Evolutionary conservation across 2,888 invertebrate genomes (phyloP).

Genomic region (Drosophila testacea): DNA sequence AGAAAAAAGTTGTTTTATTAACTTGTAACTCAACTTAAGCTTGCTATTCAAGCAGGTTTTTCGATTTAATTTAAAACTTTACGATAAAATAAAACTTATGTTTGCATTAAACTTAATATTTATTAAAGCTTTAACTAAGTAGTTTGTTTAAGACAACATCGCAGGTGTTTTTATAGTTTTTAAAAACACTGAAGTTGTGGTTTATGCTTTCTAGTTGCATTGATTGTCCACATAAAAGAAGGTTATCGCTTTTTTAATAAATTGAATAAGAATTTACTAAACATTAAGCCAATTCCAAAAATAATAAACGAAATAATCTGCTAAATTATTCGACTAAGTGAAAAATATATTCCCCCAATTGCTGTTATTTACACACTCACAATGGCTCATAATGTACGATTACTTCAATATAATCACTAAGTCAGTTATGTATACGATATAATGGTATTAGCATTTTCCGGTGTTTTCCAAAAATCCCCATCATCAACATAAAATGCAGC

Average conservation of each 20-base stretch:
- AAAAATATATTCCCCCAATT: not conserved
- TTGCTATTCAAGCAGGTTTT: too few relatives aligned
- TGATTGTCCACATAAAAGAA: not conserved
- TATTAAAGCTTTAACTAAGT: not conserved
- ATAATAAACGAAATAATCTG: not conserved
- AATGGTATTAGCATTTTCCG: slow-evolving; percentile 27
- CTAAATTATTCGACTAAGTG: not conserved
- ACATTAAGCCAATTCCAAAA: not conserved
- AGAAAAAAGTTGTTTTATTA: too few relatives aligned
- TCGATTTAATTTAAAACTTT: too few relatives aligned
- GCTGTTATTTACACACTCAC: slow-evolving; percentile 14
- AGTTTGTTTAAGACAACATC: not conserved
- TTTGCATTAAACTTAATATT: too few relatives aligned
- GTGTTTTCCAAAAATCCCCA: slow-evolving; percentile 21
- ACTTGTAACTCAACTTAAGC: too few relatives aligned
- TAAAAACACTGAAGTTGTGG: not conserved
- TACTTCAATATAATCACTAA: slow-evolving; percentile 18
- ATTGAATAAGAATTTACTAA: not conserved
- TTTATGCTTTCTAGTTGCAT: too few relatives aligned
- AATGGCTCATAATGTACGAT: slow-evolving; percentile 2
- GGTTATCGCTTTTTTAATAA: not conserved
- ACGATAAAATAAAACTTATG: too few relatives aligned
- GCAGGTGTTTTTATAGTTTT: not conserved
- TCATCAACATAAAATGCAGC: slow-evolving; percentile 32
- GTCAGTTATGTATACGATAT: slow-evolving; percentile 1